Evolutionary conservation across 1,140 invertebrate genomes (phyloP).

Genomic region (Caerostris darwini): DNA sequence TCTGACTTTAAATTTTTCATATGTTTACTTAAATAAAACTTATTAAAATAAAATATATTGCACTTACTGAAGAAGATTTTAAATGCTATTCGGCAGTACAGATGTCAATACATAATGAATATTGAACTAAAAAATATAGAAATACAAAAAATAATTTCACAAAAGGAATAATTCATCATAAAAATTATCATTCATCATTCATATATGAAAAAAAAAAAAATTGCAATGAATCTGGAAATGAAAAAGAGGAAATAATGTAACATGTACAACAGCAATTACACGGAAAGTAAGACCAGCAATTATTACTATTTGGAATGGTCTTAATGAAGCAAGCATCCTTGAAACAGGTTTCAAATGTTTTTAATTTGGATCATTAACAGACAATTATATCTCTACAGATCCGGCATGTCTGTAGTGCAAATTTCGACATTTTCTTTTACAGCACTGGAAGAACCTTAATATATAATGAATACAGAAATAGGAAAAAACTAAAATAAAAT

Average conservation of each 20-base stretch:
- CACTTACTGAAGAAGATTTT: no score
- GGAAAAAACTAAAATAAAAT: no score
- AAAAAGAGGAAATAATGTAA: neutral
- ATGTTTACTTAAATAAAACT: no score
- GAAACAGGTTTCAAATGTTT: slow-evolving; percentile 20
- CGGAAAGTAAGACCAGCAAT: slow-evolving; percentile 50
- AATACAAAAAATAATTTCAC: neutral
- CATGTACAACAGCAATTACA: slow-evolving; percentile 33
- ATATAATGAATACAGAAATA: no score
- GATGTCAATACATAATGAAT: no score
- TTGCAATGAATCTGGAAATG: neutral
- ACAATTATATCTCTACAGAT: neutral
- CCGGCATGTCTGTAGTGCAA: neutral
- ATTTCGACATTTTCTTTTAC: neutral
- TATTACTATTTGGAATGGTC: slow-evolving; percentile 16
- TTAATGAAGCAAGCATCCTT: slow-evolving; percentile 56
- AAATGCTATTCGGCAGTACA: no score
- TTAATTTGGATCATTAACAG: slow-evolving; percentile 54
- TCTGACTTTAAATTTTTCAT: no score
- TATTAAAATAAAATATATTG: no score
- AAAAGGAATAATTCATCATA: neutral
- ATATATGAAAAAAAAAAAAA: no score
- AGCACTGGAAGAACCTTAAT: no score
- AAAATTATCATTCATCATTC: neutral
- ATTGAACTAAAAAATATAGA: neutral